A percentile compares a stretch with the other conserved stretches of the same genome.
Conservation (phyloP, 2,113 vertebrate genomes). For the Bos indicus region DNA sequence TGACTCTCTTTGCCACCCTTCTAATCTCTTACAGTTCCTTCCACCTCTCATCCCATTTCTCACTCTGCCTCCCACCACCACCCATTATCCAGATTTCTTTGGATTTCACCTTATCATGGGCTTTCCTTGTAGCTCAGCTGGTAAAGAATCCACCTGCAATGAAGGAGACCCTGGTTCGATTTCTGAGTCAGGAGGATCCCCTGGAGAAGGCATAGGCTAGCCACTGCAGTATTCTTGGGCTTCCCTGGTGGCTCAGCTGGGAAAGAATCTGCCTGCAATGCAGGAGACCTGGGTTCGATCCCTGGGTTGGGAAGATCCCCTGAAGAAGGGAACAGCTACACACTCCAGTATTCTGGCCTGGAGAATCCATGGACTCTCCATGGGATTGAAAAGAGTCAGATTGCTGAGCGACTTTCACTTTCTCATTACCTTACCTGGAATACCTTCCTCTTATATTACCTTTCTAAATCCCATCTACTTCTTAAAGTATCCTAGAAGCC, state of each 20-base stretch:
- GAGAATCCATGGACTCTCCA: too few relatives aligned
- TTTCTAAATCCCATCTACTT: not conserved
- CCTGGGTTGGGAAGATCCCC: not conserved
- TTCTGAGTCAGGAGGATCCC: not conserved
- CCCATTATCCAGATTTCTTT: not conserved
- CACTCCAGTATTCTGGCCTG: not conserved
- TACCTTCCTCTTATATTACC: not conserved
- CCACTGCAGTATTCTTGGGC: not conserved
- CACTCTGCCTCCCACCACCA: not conserved
- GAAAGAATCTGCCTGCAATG: not conserved
- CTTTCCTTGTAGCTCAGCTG: not conserved
- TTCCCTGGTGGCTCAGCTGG: not conserved
- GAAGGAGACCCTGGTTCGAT: not conserved
- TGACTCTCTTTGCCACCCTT: not conserved
- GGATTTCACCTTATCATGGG: not conserved
- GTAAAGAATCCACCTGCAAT: not conserved
- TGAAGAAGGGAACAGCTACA: not conserved
- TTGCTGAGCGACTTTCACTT: not conserved
- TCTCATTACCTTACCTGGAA: not conserved
- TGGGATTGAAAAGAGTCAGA: not conserved
- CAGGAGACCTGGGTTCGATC: not conserved
- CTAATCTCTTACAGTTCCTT: not conserved
- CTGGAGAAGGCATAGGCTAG: not conserved
- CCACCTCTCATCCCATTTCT: not conserved
- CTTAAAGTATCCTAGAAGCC: not conserved